Evolutionary conservation across 1,140 invertebrate species (phyloP).

Genomic region (Leptopilina boulardi): DNA sequence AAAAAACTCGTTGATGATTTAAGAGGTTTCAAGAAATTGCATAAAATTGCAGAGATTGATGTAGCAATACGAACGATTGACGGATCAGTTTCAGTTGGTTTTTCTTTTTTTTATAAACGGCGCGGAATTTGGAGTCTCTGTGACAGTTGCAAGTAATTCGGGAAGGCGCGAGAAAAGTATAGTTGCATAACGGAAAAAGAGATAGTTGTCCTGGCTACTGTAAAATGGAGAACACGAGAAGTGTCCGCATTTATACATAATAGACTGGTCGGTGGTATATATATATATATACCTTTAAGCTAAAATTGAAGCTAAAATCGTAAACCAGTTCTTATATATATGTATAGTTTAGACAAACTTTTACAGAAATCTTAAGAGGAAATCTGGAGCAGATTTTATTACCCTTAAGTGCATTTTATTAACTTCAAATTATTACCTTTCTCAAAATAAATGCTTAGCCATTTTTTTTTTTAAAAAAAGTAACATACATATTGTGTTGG

Average conservation of each 20-base stretch:
- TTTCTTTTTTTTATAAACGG: not conserved
- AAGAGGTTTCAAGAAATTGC: constrained; percentile 4
- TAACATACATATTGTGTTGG: no score
- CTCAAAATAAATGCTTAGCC: not conserved
- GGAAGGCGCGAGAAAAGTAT: constrained; percentile 67
- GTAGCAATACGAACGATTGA: not conserved
- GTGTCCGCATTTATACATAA: constrained; percentile 58
- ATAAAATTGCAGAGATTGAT: not conserved
- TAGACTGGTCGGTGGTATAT: constrained; percentile 46
- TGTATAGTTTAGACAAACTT: constrained; percentile 52
- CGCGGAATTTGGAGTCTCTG: not conserved
- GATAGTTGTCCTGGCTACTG: constrained; percentile 66
- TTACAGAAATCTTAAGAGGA: constrained; percentile 49
- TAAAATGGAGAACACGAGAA: constrained; percentile 56
- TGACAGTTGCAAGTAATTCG: constrained; percentile 48
- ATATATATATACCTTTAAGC: constrained; percentile 50
- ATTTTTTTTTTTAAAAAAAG: constrained; percentile 10
- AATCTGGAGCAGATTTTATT: constrained; percentile 65
- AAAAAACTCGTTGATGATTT: constrained; percentile 10
- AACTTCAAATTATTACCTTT: constrained; percentile 26
- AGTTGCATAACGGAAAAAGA: constrained; percentile 70
- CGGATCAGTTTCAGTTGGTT: not conserved
- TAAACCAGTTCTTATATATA: constrained; percentile 42
- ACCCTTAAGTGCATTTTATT: constrained; percentile 48
- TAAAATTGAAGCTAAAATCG: constrained; percentile 9